These are phyloP conservation scores for Diloba caeruleocephala DNA, from an alignment of 2,888 invertebrate genomes.

Conservation along the genomic window DNA sequence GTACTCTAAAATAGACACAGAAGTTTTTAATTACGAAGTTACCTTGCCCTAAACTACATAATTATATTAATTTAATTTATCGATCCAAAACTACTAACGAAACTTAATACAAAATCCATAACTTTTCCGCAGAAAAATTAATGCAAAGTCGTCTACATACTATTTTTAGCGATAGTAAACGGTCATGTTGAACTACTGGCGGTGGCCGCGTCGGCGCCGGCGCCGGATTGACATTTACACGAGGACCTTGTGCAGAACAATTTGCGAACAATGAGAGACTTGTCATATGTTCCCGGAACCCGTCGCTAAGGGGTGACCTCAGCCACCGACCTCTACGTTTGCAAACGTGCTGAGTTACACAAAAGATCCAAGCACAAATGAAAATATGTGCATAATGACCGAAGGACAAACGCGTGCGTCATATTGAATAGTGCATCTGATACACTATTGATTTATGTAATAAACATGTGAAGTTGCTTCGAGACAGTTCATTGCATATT, in stretches of 20 bases:
- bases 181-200: slow-evolving; percentile 48
- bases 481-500: no score
- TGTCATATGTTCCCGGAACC: slow-evolving; percentile 85
- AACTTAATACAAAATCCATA: not conserved
- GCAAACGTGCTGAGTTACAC: slow-evolving; percentile 51
- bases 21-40: no score
- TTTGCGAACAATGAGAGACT: slow-evolving; percentile 80
- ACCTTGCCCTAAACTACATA: no score
- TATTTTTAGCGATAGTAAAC: slow-evolving; percentile 54
- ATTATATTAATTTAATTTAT: no score
- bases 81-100: not conserved
- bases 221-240: slow-evolving; percentile 83
- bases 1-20: no score
- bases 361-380: slow-evolving; percentile 46
- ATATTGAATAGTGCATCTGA: slow-evolving; percentile 28
- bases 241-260: slow-evolving; percentile 80
- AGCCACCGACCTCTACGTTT: slow-evolving; percentile 68
- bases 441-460: slow-evolving; percentile 20
- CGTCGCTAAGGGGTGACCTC: slow-evolving; percentile 73
- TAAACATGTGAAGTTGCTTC: not conserved
- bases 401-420: slow-evolving; percentile 24
- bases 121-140: slow-evolving; percentile 24
- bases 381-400: slow-evolving; percentile 40
- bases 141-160: slow-evolving; percentile 26
- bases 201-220: slow-evolving; percentile 71